phyloP scores from a whole-genome alignment of 2,888 invertebrate species.

The Mythimna vitellina region DNA sequence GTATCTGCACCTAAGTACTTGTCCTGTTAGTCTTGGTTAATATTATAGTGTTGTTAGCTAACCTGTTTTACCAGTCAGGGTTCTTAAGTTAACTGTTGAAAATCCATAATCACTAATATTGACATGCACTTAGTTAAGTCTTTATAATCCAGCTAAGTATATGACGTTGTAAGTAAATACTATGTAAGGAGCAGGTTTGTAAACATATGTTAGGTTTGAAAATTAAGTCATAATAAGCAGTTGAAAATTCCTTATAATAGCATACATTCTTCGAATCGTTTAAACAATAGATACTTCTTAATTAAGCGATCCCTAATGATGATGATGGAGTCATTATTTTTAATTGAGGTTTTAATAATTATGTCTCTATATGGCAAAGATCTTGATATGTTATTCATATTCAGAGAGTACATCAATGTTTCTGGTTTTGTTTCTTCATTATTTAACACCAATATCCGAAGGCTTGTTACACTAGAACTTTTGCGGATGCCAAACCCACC shows the following conservation, averaged over 20 bases:
- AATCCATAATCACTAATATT: not conserved
- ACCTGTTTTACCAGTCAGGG: slow-evolving; percentile 26
- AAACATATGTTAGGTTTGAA: not conserved
- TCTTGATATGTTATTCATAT: not conserved
- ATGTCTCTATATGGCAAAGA: not conserved
- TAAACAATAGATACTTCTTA: not conserved
- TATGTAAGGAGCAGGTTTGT: not conserved
- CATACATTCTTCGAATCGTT: slow-evolving; percentile 2
- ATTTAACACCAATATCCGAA: no score
- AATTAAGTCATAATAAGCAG: not conserved
- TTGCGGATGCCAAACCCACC: no score
- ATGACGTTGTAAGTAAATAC: not conserved
- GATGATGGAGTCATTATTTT: slow-evolving; percentile 27
- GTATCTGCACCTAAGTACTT: not conserved
- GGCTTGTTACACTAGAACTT: no score
- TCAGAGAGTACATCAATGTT: not conserved
- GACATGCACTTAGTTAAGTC: not conserved
- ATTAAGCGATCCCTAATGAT: not conserved
- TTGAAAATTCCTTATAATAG: not conserved
- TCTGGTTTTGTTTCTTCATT: no score
- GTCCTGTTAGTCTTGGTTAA: no score
- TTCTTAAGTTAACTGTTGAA: not conserved
- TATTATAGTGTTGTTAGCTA: not conserved
- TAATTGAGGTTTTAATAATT: slow-evolving; percentile 20
- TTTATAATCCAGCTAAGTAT: not conserved